Base-by-base conservation (phyloP, 2,888 invertebrate genomes). In the Tuberolachnus salignus region DNA sequence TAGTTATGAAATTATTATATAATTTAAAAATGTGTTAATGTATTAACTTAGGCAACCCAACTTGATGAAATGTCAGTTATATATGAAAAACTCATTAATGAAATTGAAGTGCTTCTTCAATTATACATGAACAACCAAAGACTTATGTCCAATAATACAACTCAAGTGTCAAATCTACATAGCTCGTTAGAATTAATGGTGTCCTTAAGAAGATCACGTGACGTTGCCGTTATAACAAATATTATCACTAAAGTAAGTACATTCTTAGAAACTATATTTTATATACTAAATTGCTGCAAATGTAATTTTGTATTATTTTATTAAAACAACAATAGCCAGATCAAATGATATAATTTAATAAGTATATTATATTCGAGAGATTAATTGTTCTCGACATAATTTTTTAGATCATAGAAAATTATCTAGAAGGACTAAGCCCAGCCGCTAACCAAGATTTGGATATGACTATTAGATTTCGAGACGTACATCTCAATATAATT, bases 401-500 rank as follows among this genome's bases (percentile, higher is more conserved):
- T 82, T 84, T 85, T 42, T 83, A 92, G 90, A 92, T 94, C 63
- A 94, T 97, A 0, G 97, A 97, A 85, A 94, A 94, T 19, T 87
- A 97, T 9, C 88, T 96, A 83, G 97, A 97, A 84, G 92, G 93
- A 1, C 88, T 93, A 82, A 86, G 89, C 3, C 89, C 69, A 19
- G 23, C 91, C 21, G 88, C 91, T 10, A 88, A 90, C 16, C 88
- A 89, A 71, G 95, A 97, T 83, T 91, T 92, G 1, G 89, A 90
- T 85, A 89, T 89, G 21, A 85, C 93, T 85, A 88, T 92, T 59
- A 89, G 95, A 44, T 95, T 94, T 86, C 90, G 96, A 74, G 97
- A 98, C 84, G 90, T 95, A 53, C 93, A 95, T 84, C 87, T 97
- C 46, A 89, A 96, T 51, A 93, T 97, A n/a, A 88, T 98, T 81